Evolutionary conservation across 2,113 vertebrate genomes (phyloP).

Genomic region (Coreoperca whiteheadi): DNA sequence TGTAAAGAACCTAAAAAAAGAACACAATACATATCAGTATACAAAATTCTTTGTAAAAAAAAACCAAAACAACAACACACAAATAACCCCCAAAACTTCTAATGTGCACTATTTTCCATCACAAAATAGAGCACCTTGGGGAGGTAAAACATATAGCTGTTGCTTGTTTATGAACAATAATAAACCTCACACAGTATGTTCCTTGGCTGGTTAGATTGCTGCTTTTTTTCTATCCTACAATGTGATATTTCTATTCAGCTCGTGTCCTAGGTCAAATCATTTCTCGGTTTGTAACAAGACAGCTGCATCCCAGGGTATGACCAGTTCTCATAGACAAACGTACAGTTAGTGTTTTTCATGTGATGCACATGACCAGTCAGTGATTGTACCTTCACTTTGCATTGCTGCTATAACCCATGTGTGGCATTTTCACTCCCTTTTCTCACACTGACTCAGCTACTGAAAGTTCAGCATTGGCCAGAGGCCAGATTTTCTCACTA

Average conservation of each 20-base stretch:
- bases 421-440: conserved; percentile 30
- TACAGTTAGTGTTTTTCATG: background rate
- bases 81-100: no score
- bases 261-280: background rate
- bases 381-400: conserved; percentile 1
- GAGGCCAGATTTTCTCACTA: background rate
- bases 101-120: background rate
- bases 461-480: background rate
- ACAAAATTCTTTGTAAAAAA: background rate
- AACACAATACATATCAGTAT: background rate
- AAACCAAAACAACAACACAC: no score
- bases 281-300: no score
- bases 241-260: background rate
- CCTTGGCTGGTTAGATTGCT: background rate
- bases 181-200: background rate
- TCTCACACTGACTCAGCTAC: conserved; percentile 24
- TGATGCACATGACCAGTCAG: background rate
- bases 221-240: background rate
- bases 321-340: no score
- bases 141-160: background rate
- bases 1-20: background rate
- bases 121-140: background rate
- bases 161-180: background rate
- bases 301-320: no score
- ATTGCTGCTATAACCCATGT: background rate